Conservation (phyloP, 2,113 vertebrate species). For the Patagioenas fasciata region DNA sequence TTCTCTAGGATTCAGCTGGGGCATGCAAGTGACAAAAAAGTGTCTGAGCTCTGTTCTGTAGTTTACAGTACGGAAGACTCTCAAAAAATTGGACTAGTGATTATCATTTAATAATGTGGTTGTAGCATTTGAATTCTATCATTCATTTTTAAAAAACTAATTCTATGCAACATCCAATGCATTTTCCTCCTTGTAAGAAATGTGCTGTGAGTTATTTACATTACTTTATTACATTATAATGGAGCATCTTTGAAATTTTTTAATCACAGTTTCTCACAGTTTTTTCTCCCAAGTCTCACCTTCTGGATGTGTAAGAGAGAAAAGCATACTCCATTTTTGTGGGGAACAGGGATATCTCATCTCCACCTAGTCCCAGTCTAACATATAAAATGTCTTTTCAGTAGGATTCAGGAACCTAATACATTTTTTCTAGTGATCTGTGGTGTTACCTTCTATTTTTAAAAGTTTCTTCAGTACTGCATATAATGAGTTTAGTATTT, state of each 20-base stretch:
- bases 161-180: not conserved
- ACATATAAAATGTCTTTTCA: not conserved
- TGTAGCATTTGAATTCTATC: not conserved
- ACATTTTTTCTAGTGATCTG: not conserved
- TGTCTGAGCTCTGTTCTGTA: not conserved
- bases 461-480: not conserved
- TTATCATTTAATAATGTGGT: not conserved
- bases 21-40: not conserved
- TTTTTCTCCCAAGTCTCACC: not conserved
- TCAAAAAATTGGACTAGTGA: not conserved
- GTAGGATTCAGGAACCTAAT: not conserved
- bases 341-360: not conserved
- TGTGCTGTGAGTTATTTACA: not conserved
- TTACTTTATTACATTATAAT: not conserved
- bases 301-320: not conserved
- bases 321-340: not conserved
- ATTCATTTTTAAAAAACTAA: not conserved
- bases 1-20: not conserved
- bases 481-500: not conserved
- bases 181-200: not conserved
- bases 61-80: not conserved
- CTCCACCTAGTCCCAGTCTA: not conserved
- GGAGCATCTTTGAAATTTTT: not conserved
- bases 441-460: not conserved
- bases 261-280: not conserved